Conservation (phyloP, 2,113 vertebrate genomes). For the Charina bottae region DNA sequence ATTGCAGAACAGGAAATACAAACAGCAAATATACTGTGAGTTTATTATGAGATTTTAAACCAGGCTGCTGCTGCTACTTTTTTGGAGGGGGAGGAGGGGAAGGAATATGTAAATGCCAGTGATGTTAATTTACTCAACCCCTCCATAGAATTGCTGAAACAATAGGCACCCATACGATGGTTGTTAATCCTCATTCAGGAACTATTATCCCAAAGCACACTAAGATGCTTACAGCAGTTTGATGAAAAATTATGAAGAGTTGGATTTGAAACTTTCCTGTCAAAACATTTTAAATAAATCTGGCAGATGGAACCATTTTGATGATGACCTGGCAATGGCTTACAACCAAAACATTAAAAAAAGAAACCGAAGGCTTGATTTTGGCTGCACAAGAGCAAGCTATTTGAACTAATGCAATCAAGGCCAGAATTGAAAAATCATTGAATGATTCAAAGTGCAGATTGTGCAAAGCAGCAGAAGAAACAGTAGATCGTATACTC, state of each 20-base stretch:
- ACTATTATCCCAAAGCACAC: constrained; percentile 8
- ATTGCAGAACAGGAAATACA: constrained; percentile 73
- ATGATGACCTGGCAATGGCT: background rate
- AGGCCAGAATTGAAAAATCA: too few species aligned
- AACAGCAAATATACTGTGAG: constrained; percentile 68
- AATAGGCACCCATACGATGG: constrained; percentile 39
- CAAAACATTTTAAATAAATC: constrained; percentile 1
- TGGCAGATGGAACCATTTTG: background rate
- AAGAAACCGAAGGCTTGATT: too few species aligned
- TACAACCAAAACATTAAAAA: too few species aligned
- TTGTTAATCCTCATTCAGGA: constrained; percentile 1
- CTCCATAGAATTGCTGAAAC: constrained; percentile 47
- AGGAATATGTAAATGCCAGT: constrained; percentile 54
- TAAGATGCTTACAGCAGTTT: background rate
- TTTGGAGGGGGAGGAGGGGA: background rate
- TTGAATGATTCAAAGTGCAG: too few species aligned
- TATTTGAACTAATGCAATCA: too few species aligned
- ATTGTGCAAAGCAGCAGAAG: too few species aligned
- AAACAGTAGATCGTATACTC: too few species aligned
- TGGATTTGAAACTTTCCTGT: background rate
- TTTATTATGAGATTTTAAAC: constrained; percentile 73
- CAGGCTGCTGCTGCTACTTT: constrained; percentile 36
- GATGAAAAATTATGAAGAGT: constrained; percentile 5
- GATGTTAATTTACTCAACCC: constrained; percentile 64
- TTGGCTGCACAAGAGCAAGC: too few species aligned